Base-by-base conservation (phyloP, 2,888 invertebrate genomes). In the Lathronympha strigana region DNA sequence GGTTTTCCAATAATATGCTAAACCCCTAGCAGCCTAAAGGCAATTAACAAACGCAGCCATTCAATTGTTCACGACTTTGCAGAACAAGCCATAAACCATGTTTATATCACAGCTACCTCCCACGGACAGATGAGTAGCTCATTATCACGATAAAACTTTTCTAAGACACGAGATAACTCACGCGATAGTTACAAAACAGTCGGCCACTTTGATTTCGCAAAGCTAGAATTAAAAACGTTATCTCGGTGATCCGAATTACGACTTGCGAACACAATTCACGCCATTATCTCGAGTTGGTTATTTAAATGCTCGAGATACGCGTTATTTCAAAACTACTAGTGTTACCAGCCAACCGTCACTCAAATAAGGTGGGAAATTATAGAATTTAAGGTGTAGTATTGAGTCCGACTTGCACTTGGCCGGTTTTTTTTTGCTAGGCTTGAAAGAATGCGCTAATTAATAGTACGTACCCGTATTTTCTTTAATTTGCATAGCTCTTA, bases 141-240 rank as follows among this genome's bases (percentile, higher is more conserved):
- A 25, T 43, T 55, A 55, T 25, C 8, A 40, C 19, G 28, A 31
- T 55, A 55, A 45, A 19, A 31, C 13, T 57, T 21, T 43, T n/a
- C 28, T 43, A 17, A 55, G 17, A 55, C 17, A 25, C 17, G 40
- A 62, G 43, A 51, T 40, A 45, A 61, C 23, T 55, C 6, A 25
- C 55, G 40, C 13, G 55, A 55, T 28, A 55, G 49, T 63, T 63
- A 33, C 63, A 51, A 57, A 63, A 63, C 55, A 49, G 28, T 23
- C 23, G 28, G 51, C 51, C 31, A 21, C 64, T 64, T 64, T 60
- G 23, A 61, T 66, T 66, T 47, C 66, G 47, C 47, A 66, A 61
- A 53, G 19, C 8, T 25, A 13, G 60, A 49, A 55, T 63, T 55
- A 50, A 60, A 66, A 66, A 49, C 17, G 38, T 61, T 66, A 66